Percentiles rank a stretch among this genome's conserved stretches.
phyloP scores from a whole-genome alignment of 2,888 invertebrate species.

The Nezara viridula region DNA sequence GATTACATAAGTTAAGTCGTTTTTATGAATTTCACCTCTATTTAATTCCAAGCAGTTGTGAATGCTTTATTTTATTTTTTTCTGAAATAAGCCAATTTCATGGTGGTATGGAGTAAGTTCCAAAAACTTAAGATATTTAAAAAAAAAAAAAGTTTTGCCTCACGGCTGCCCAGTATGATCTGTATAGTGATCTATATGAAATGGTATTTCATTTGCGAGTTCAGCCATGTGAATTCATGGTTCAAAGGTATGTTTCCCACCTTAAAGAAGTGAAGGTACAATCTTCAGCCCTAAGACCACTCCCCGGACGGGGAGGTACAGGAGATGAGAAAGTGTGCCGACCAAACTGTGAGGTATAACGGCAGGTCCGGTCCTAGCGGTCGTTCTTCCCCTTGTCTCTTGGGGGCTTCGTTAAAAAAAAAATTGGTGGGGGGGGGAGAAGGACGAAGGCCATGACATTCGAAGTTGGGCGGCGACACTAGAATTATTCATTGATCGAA shows the following conservation, averaged over 20 bases:
- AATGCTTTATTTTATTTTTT: too few species aligned
- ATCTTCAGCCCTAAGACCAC: not conserved
- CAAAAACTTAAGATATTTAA: too few species aligned
- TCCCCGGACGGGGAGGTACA: not conserved
- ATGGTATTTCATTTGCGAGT: too few species aligned
- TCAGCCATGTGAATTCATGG: not conserved
- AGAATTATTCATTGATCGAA: not conserved
- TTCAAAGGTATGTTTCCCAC: not conserved
- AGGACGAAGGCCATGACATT: not conserved
- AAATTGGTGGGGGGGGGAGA: not conserved
- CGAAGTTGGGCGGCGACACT: not conserved
- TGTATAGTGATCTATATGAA: too few species aligned
- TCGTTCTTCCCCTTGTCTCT: not conserved
- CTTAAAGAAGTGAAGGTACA: not conserved
- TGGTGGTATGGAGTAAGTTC: too few species aligned
- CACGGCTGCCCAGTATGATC: too few species aligned
- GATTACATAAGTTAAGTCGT: too few species aligned
- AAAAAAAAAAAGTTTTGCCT: too few species aligned
- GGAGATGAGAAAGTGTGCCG: constrained; percentile 17
- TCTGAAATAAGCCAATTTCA: too few species aligned
- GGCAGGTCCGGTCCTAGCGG: constrained; percentile 21
- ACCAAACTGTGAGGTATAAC: constrained; percentile 9
- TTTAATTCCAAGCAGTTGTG: too few species aligned
- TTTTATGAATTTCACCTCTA: too few species aligned
- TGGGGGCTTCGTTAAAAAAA: not conserved